Base-by-base conservation (phyloP, 2,888 invertebrate species). In the Metacarcinus magister region DNA sequence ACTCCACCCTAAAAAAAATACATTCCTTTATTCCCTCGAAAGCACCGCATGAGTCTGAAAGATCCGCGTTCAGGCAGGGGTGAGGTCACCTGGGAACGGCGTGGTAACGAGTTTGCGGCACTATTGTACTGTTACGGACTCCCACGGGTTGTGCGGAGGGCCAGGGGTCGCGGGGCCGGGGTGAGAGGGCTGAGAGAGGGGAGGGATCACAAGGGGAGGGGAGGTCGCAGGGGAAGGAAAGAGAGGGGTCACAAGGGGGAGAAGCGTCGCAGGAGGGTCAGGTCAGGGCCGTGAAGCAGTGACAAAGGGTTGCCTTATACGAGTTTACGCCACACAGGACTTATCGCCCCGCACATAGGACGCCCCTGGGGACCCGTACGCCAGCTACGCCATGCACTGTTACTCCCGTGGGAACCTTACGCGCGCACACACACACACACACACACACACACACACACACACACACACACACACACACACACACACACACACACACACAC, bases 81-180 rank as follows among this genome's bases (percentile, higher is more conserved):
- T 39, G 87, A 32, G 87, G 39, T 87, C 87, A 87, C 87, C 87
- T 39, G 87, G 87, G 32, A 87, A 87, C 39, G 87, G 87, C 87
- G 13, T 19, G 7, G 87, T 87, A 87, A 87, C 87, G 87, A 87
- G 87, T 39, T 32, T 87, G 87, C 39, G 39, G 87, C 87, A 5
- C 87, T 39, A 87, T 87, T 87, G 87, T 87, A 87, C 87, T 87
- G 87, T 87, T 87, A 87, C 39, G 87, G 16, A 39, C 87, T 87
- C 87, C 87, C 87, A 87, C 87, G 87, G 87, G 87, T 16, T 39
- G 87, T 28, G 39, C 87, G 87, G 32, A 32, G 87, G 39, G 87
- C 39, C 87, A 87, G 39, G 39, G 87, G 75, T 75, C 75, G 75
- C 75, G 75, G 75, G 28, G 75, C 75, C 75, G 75, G 54, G 28